Conservation (phyloP, 2,113 vertebrate genomes). For the Hippocampus abdominalis region DNA sequence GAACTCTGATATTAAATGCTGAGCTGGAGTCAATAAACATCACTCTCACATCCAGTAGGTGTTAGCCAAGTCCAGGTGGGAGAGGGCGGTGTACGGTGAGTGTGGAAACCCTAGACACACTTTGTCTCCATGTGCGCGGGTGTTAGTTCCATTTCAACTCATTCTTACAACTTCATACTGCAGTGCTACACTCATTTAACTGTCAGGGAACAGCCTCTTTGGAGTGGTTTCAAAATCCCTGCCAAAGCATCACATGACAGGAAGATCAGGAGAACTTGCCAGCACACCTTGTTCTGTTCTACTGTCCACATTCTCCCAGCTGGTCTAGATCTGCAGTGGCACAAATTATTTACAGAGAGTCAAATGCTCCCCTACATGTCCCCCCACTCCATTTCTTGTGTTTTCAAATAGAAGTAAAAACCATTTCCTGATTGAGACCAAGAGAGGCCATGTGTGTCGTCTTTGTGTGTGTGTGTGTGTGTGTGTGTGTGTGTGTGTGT, state of each 20-base stretch:
- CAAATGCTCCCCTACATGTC: conserved; percentile 22
- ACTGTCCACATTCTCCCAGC: conserved; percentile 30
- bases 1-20: conserved; percentile 10
- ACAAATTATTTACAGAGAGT: conserved; percentile 24
- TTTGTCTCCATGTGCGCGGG: conserved; percentile 7
- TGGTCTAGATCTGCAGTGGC: conserved; percentile 34
- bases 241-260: conserved; percentile 2
- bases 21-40: conserved; percentile 10
- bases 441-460: conserved; percentile 51
- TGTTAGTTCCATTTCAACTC: conserved; percentile 2
- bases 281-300: conserved; percentile 41
- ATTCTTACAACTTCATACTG: conserved; percentile 3
- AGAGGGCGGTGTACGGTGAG: conserved; percentile 1
- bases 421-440: conserved; percentile 53
- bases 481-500: too few species aligned
- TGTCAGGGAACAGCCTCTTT: conserved; percentile 16
- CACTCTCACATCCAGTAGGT: conserved; percentile 9
- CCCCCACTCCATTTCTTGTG: conserved; percentile 30
- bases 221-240: conserved; percentile 9
- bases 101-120: conserved; percentile 4
- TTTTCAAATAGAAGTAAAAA: conserved; percentile 48
- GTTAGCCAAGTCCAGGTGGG: conserved; percentile 11
- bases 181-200: conserved; percentile 11
- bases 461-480: conserved; percentile 10
- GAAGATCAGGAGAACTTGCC: conserved; percentile 8